Evolutionary conservation across 2,888 invertebrate genomes (phyloP), one percentile per base, ranked within the genome.

Genomic region (Mimas tiliae): DNA sequence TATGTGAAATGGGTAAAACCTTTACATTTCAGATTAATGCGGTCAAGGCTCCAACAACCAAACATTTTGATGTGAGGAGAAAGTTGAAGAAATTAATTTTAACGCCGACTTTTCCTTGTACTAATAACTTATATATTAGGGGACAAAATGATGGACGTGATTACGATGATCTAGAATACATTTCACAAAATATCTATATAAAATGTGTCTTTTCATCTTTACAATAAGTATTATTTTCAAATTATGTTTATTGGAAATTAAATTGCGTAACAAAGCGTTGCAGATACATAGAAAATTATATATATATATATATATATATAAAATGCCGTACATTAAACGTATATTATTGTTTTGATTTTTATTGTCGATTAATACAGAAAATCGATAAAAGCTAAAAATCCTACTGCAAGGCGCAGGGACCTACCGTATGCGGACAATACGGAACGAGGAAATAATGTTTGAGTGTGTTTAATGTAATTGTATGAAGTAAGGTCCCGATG

Each of bases 21-120:
- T 12, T 34, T 34, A 34, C 7, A 16, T 34, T 42, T 0, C 63
- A 65, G 19, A 52, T 53, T 38, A 67, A 53, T 55, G 53, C 63
- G 67, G 65, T 67, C 67, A 67, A 65, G 63, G 67, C 65, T 62
- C 47, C 52, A 65, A 52, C 34, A 47, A 55, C 38, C 33, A 47
- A 64, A 55, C 47, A 27, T 55, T 45, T 55, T 48, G 63, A 42
- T 63, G 47, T 52, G 33, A 53, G 33, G 66, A 66, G 66, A 66
- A 66, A 66, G 66, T 66, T 53, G 34, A 63, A 63, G 62, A 53
- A 63, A 63, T 47, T 27, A 47, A 63, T 66, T 66, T 34, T 45
- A 34, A 53, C 27, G 52, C 34, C 19, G 63, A 34, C 53, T 50
- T 62, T 63, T 66, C 62, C 47, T 50, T 38, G 27, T 33, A 27